Base-by-base conservation (phyloP, 2,113 vertebrate genomes). In the Sterrhoptilus dennistouni region DNA sequence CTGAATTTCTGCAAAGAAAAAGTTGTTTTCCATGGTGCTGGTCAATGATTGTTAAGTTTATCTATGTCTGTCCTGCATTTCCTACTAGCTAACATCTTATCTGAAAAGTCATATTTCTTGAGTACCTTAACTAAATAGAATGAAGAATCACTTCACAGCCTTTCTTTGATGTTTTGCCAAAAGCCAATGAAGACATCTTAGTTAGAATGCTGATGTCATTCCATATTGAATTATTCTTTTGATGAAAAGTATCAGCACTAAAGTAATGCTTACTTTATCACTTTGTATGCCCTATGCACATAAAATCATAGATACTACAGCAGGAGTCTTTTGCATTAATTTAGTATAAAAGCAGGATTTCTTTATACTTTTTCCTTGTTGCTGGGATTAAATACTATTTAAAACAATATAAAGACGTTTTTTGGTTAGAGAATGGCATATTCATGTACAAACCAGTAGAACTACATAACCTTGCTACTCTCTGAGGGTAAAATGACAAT, bases 151-250 rank as follows among this genome's bases (percentile, higher is more conserved):
- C 14, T 90, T 92, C 75, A 40, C 29, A 74, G 28, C 3, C 27
- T 88, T 83, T 92, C 85, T 96, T 90, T 96, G 66, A 93, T 92
- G 56, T 83, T 88, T 94, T 90, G 44, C 64, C 60, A 86, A 68
- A 91, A 88, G 77, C 4, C 45, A 66, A 27, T 74, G 64, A 93
- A 92, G 33, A 88, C 69, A 19, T 57, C 57, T 44, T 50, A 63
- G 56, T 66, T 66, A 47, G 50, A 90, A 88, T 60, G 64, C 47
- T 93, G 90, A 88, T 86, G 28, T 83, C 38, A 63, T 90, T 94
- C 60, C 47, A 52, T 78, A 70, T 40, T 38, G 72, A 94, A 75
- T 89, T 87, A 75, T 86, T 83, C 71, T 77, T 96, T 88, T 88
- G 79, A 95, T 92, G 59, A 83, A 95, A 95, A 86, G 7, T 11